phyloP scores from a whole-genome alignment of 2,797 vertebrate genomes.

The Sebastes steindachneri region DNA sequence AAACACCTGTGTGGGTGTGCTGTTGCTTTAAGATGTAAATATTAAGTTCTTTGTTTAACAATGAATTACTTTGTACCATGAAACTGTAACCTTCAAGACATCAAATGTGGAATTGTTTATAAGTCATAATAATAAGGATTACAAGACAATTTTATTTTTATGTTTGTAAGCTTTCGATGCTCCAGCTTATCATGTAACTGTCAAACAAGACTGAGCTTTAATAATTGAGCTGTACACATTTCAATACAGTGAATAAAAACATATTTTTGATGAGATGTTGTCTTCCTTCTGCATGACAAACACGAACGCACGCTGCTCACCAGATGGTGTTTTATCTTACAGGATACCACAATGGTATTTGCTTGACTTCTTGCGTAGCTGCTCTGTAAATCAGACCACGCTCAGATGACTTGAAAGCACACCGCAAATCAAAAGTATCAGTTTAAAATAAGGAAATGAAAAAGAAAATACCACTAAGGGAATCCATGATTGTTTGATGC shows the following conservation, averaged over 20 bases:
- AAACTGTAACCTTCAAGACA: not conserved
- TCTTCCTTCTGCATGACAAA: not conserved
- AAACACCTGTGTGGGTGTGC: not conserved
- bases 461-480: not conserved
- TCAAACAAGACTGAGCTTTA: not conserved
- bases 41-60: not conserved
- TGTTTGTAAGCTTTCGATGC: not conserved
- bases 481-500: too few species aligned
- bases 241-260: not conserved
- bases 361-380: not conserved
- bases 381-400: fast-evolving
- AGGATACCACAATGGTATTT: not conserved
- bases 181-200: not conserved
- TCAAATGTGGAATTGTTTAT: not conserved
- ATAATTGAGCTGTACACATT: not conserved
- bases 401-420: too few species aligned
- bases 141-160: not conserved
- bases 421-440: not conserved
- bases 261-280: not conserved
- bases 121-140: not conserved
- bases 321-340: not conserved
- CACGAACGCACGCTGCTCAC: not conserved
- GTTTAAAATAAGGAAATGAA: not conserved
- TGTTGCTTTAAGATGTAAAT: not conserved
- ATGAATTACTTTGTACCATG: not conserved